Evolutionary conservation across 2,888 invertebrate genomes (phyloP), one percentile per base, ranked within the genome.

Genomic region (Seira musarum): DNA sequence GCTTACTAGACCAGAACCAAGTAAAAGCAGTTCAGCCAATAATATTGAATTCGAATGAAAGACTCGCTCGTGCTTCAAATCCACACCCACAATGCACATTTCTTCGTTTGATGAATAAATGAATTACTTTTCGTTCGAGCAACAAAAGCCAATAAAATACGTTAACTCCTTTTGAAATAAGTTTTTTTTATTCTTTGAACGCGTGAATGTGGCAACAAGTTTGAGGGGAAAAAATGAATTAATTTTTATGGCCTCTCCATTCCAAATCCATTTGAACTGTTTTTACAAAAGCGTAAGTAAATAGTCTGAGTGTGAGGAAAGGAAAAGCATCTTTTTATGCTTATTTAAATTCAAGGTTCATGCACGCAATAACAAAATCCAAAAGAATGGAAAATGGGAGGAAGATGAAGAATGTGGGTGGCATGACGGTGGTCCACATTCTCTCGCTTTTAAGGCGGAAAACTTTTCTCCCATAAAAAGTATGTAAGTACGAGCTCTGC

Each of bases 181-280:
- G 15, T 13, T 53, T 53, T 53, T 17, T 53, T 53, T 53, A 13
- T 53, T 53, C 53, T 3, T 17, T 53, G 2, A 3, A 53, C 61
- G 57, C 17, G 40, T 15, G 65, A 67, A 40, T 73, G 66, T 73
- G 73, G 66, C 73, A 73, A 73, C 73, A 73, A 73, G 73, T 73
- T 53, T 53, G 3, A 8, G n/a, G n/a, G n/a, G 63, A 49, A 57
- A 72, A 71, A 66, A 65, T 57, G 65, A 65, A 73, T 73, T 73
- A 66, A 73, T 73, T 73, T 72, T 53, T 53, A 53, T 53, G 53
- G 3, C n/a, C 15, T 53, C 53, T 53, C 53, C 53, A 53, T 53
- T 53, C 53, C 53, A 53, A 53, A 53, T 53, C 53, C 53, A 53
- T 13, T 53, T 53, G 6, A 13, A 13, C 13, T 40, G 13, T 40